Evolutionary conservation across 2,797 vertebrate genomes (phyloP).

Genomic region (Gymnoscopelus microlampas): DNA sequence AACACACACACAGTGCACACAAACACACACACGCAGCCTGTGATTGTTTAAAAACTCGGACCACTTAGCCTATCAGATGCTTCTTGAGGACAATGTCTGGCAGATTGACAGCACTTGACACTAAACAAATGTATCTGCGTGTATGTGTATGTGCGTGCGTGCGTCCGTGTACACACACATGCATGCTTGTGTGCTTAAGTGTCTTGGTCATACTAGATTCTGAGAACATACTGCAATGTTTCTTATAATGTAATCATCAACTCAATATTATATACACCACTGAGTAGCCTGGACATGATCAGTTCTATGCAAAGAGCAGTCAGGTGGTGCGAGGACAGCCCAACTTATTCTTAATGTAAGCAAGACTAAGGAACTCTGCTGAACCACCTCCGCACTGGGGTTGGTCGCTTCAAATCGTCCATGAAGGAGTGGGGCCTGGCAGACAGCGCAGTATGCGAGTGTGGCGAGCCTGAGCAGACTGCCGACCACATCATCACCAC

Average conservation of each 20-base stretch:
- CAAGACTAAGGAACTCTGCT: too few species aligned
- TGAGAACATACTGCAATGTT: background rate
- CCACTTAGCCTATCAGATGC: constrained; percentile 10
- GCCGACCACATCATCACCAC: too few species aligned
- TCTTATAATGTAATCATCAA: background rate
- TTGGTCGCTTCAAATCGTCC: too few species aligned
- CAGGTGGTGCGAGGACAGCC: too few species aligned
- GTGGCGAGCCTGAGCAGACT: too few species aligned
- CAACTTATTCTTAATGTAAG: too few species aligned
- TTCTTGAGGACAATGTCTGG: constrained; percentile 4
- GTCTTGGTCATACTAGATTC: too few species aligned
- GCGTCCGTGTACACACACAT: background rate
- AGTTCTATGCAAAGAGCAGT: background rate
- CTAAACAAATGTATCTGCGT: too few species aligned
- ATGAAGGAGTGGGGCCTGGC: too few species aligned
- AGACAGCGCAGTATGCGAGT: too few species aligned
- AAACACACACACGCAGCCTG: background rate
- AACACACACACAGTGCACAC: background rate
- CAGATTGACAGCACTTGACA: background rate
- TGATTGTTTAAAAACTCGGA: constrained; percentile 14
- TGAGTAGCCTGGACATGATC: background rate
- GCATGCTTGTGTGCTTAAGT: background rate
- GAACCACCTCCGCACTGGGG: too few species aligned
- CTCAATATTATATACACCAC: background rate
- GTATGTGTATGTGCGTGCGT: background rate